phyloP scores from a whole-genome alignment of 2,888 invertebrate genomes.

The Drosophila lutescens region DNA sequence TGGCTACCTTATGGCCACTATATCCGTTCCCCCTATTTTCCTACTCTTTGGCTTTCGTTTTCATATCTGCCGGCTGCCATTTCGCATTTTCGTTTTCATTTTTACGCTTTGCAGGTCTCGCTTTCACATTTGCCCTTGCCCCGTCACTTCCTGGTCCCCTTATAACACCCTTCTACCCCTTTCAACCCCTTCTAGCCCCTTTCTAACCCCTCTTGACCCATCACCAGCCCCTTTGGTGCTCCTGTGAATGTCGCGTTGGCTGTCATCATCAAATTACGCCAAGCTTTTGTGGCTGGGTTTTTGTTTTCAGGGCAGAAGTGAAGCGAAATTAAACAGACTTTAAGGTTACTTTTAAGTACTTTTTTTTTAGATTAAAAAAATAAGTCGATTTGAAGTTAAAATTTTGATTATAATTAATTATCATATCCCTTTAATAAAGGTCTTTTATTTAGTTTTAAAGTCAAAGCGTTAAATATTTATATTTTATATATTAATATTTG shows the following conservation, averaged over 20 bases:
- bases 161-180: not conserved
- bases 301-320: slow-evolving; percentile 47
- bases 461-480: too few species aligned
- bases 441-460: too few species aligned
- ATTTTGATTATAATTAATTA: too few species aligned
- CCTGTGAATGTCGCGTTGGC: slow-evolving; percentile 45
- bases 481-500: too few species aligned
- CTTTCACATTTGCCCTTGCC: slow-evolving; percentile 14
- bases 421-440: too few species aligned
- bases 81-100: slow-evolving; percentile 64
- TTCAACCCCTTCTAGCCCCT: not conserved
- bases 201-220: not conserved
- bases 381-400: too few species aligned
- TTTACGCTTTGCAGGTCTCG: slow-evolving; percentile 48
- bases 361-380: too few species aligned
- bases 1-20: slow-evolving; percentile 1
- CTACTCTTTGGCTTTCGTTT: slow-evolving; percentile 42
- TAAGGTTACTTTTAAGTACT: not conserved
- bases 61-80: slow-evolving; percentile 50
- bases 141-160: slow-evolving; percentile 1
- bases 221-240: not conserved
- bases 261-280: slow-evolving; percentile 76
- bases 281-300: slow-evolving; percentile 61
- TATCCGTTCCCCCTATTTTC: slow-evolving; percentile 3
- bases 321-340: slow-evolving; percentile 13